Evolutionary conservation across 1,140 invertebrate genomes (phyloP).

Genomic region (Drosophila paulistorum): DNA sequence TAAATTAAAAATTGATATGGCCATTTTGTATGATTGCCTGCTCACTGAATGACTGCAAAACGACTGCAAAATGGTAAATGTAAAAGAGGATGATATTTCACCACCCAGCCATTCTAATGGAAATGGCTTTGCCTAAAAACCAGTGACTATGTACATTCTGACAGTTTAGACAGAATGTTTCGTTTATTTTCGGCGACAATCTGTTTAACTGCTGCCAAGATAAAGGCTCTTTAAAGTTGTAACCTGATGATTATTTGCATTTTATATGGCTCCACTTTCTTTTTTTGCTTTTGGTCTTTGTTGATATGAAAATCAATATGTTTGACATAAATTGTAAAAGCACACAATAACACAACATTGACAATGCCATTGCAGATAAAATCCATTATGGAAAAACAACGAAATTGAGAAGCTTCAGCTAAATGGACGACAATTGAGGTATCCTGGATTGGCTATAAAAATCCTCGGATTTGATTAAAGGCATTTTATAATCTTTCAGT

Average conservation of each 20-base stretch:
- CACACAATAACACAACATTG: neutral
- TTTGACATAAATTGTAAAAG: neutral
- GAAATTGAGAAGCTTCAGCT: neutral
- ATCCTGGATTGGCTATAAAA: neutral
- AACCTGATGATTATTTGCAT: conserved; percentile 2
- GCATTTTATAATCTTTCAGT: no score
- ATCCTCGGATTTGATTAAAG: no score
- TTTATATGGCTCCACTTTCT: neutral
- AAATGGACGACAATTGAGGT: neutral
- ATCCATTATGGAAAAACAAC: conserved; percentile 6
- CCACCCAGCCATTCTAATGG: neutral
- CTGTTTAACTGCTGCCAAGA: no score
- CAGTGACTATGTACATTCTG: no score
- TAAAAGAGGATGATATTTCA: neutral
- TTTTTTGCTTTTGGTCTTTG: neutral
- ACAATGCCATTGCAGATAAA: conserved; percentile 5
- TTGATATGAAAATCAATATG: conserved; percentile 5
- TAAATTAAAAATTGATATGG: conserved; percentile 45
- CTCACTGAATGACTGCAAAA: neutral
- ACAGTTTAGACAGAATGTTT: no score
- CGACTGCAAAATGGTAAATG: conserved; percentile 1
- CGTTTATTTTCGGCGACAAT: no score
- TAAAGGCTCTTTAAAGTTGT: no score
- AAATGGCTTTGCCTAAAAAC: neutral
- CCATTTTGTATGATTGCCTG: conserved; percentile 13